phyloP scores from a whole-genome alignment of 2,888 invertebrate genomes.

The Ethmia dodecea region DNA sequence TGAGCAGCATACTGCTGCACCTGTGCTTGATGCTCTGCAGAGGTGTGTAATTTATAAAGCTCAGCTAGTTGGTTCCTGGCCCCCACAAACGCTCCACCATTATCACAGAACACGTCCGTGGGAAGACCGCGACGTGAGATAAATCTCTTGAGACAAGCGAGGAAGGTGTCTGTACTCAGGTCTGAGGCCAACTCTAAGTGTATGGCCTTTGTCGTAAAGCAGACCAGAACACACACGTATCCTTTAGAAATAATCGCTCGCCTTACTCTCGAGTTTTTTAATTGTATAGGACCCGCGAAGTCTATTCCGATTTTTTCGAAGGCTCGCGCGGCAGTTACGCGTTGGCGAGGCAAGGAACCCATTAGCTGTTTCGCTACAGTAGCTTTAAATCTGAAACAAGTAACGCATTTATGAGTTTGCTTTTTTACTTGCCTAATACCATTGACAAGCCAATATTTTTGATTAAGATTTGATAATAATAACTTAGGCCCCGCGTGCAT shows the following conservation, averaged over 20 bases:
- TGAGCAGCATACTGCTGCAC: not conserved
- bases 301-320: slow-evolving; percentile 3
- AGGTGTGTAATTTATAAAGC: slow-evolving; percentile 1
- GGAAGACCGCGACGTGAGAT: slow-evolving; percentile 1
- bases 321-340: not conserved
- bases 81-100: not conserved
- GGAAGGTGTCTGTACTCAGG: not conserved
- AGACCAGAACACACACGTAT: slow-evolving; percentile 4
- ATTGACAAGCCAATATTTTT: slow-evolving; percentile 17
- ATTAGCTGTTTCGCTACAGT: slow-evolving; percentile 13
- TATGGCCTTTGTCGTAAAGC: slow-evolving; percentile 1
- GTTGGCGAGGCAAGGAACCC: slow-evolving; percentile 7
- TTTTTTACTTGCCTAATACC: slow-evolving; percentile 19
- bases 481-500: slow-evolving; percentile 15
- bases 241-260: slow-evolving; percentile 4
- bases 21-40: not conserved
- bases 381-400: slow-evolving; percentile 18
- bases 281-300: not conserved
- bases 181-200: slow-evolving; percentile 3
- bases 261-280: slow-evolving; percentile 2
- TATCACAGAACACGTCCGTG: slow-evolving; percentile 1
- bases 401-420: slow-evolving; percentile 16
- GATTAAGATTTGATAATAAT: slow-evolving; percentile 8
- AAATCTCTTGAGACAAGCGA: slow-evolving; percentile 4
- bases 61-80: slow-evolving; percentile 8